These are phyloP conservation scores for Ictidomys tridecemlineatus DNA, from an alignment of 2,113 vertebrate genomes.

Conservation along the genomic window DNA sequence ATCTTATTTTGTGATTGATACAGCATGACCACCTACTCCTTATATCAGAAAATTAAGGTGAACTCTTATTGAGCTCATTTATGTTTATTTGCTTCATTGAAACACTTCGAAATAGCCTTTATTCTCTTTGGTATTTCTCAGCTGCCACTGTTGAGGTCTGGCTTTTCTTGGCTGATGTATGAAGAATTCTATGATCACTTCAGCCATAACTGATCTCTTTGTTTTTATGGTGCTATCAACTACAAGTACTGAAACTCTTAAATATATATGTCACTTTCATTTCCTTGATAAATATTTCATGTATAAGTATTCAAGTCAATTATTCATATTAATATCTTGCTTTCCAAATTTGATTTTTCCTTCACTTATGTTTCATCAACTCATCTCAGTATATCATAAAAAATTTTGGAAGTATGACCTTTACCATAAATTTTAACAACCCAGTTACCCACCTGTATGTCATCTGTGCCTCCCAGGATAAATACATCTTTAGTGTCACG, in stretches of 20 bases:
- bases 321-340: constrained; percentile 13
- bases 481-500: constrained; percentile 90
- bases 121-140: not conserved
- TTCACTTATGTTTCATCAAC: constrained; percentile 3
- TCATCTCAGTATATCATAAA: not conserved
- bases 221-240: not conserved
- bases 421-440: not conserved
- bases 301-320: not conserved
- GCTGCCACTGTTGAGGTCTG: not conserved
- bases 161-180: not conserved
- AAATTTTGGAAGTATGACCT: not conserved
- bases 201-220: not conserved
- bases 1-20: not conserved
- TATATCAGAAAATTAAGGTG: not conserved
- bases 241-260: not conserved
- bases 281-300: constrained; percentile 55
- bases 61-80: not conserved
- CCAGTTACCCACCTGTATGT: constrained; percentile 89
- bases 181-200: not conserved
- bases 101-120: not conserved
- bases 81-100: constrained; percentile 20
- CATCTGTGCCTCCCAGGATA: constrained; percentile 92
- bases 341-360: not conserved
- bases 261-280: not conserved
- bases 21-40: not conserved